Evolutionary conservation across 2,888 invertebrate genomes (phyloP).

Genomic region (Odontocerum albicorne): DNA sequence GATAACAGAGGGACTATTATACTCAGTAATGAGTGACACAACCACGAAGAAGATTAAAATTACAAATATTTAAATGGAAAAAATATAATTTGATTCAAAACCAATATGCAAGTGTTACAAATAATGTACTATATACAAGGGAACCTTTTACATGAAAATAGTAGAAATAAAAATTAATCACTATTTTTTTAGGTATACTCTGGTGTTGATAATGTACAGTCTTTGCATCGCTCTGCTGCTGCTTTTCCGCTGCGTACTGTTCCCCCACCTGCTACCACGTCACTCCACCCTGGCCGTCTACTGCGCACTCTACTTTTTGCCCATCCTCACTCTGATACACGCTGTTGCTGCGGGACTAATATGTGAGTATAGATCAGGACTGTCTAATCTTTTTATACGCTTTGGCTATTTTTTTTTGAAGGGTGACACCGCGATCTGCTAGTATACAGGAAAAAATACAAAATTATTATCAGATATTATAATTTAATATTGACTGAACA

Average conservation of each 20-base stretch:
- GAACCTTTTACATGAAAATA: neutral
- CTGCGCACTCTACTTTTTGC: conserved; percentile 92
- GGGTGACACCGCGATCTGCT: no score
- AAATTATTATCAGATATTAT: neutral
- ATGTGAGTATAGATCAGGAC: conserved; percentile 79
- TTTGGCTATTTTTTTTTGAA: no score
- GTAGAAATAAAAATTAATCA: neutral
- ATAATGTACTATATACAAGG: no score
- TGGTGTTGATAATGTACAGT: conserved; percentile 88
- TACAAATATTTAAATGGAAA: neutral
- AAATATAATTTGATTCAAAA: neutral
- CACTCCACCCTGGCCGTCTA: conserved; percentile 83
- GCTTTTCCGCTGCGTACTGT: conserved; percentile 71
- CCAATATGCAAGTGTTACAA: no score
- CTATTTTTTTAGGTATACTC: conserved; percentile 74
- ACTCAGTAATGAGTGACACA: neutral
- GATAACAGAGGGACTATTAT: no score
- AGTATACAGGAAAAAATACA: no score
- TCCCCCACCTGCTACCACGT: conserved; percentile 62
- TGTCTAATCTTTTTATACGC: no score
- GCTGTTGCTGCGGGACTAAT: conserved; percentile 89
- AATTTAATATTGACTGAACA: neutral
- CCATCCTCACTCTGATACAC: conserved; percentile 82
- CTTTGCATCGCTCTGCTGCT: conserved; percentile 80
- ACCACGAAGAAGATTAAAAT: neutral